Base-by-base conservation (phyloP, 1,140 invertebrate species). In the Copidosoma floridanum region DNA sequence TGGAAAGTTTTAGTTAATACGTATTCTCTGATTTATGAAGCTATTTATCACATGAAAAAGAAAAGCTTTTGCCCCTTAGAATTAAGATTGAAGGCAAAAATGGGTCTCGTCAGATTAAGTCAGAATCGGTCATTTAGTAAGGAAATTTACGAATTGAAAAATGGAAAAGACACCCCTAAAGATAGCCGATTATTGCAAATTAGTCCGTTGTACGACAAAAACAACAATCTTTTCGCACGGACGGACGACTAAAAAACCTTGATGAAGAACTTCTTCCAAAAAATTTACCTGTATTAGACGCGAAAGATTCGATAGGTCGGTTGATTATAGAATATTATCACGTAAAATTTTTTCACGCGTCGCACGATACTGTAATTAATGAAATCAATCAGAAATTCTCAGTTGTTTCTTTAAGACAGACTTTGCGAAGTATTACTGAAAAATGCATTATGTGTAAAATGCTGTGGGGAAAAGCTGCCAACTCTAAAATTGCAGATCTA, bases 381-480 rank as follows among this genome's bases (percentile, higher is more conserved):
- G 66, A 70, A 27, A 16, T 71, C 2, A 20, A 53, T 37, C 67
- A 69, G 27, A 52, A 40, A 48, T 71, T 54, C 57, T 69, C 56
- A 47, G 68, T 71, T 18, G 24, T 53, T 2, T 41, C 48, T 10
- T 27, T 68, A 3, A 37, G 68, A 11, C 18, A 44, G 21, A 50
- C 60, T 3, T 27, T 71, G 0, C 8, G 23, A 8, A 27, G 14
- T 1, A 26, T 61, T 3, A 2, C 21, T 0, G 23, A 32, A 3
- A 16, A n/a, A 6, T 64, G 62, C 32, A 29, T 27, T 2, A 2
- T 44, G 2, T 64, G 63, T 44, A 46, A 24, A 8, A 23, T 58
- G 0, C 29, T 18, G 1, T 18, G 20, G 0, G 50, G 38, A 1
- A 54, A 41, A 10, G 23, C 52, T n/a, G 0, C 4, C 0, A n/a